Evolutionary conservation across 2,797 vertebrate genomes (phyloP), one percentile per base, ranked within the genome.

Genomic region (Rhinophrynus dorsalis): DNA sequence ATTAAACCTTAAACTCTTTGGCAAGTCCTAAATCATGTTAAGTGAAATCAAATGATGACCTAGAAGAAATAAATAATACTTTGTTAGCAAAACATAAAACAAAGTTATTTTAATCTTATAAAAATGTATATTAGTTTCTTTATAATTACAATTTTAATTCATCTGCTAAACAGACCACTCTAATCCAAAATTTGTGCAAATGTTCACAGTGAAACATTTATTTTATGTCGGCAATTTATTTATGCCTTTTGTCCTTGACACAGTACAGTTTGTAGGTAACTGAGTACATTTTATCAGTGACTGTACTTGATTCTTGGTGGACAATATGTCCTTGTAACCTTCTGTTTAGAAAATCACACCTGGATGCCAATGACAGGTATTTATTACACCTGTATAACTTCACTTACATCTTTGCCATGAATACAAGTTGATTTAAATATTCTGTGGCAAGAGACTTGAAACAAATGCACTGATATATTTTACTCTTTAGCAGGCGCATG

Each of bases 1-100:
- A 69, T 69, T 69, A 68, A 38, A 40, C 40, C 29, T 51, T 27
- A 40, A 11, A 67, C 47, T 56, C 54, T 44, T 30, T 50, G 33
- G 44, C n/a, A 40, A 38, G 44, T 23, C 51, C 26, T 20, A 52
- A 15, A 61, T 20, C 67, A 54, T 37, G 61, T 54, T 29, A 54
- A 61, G 47, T n/a, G 11, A 61, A 42, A 69, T 52, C 33, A 60
- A 59, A 59, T 13, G 45, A 23, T 30, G n/a, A 68, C 56, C 24
- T 59, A 23, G 5, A 54, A 61, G 32, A 61, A 52, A 54, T 27
- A 61, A 61, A 54, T n/a, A 44, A 6, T 35, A 6, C 37, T 68
- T 50, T 68, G 33, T 23, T 59, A 24, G 17, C 24, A 23, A 30
- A 18, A 37, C 40, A 40, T 40, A 59, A 12, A 15, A 51, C 24